A percentile compares a stretch with the other conserved stretches of the same genome.
Evolutionary conservation across 2,113 vertebrate genomes (phyloP).

Genomic region (Tichodroma muraria): DNA sequence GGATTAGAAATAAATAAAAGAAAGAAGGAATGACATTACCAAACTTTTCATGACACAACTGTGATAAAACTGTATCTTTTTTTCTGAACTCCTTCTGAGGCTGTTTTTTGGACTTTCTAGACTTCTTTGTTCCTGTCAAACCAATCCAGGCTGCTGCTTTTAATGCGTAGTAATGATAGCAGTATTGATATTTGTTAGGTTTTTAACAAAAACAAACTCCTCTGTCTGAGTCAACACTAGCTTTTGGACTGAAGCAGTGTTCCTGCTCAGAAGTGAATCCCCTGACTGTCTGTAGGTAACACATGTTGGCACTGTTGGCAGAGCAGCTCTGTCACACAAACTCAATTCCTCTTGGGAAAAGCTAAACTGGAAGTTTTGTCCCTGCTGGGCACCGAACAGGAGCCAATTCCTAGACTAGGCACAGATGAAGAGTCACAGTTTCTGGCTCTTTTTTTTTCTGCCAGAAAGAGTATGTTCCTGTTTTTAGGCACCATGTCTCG

Average conservation of each 20-base stretch:
- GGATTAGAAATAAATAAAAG: neutral
- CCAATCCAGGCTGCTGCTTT: neutral
- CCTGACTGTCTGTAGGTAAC: neutral
- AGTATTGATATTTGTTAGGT: neutral
- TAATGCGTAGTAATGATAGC: neutral
- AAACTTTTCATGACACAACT: neutral
- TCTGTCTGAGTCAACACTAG: neutral
- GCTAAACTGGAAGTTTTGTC: neutral
- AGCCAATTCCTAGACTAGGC: neutral
- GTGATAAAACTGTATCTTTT: neutral
- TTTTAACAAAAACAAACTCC: neutral
- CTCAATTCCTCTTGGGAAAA: neutral
- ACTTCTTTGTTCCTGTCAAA: neutral
- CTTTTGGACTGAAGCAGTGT: neutral
- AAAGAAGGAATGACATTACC: neutral
- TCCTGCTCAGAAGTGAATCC: neutral
- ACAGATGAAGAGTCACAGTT: neutral
- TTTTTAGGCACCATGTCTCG: neutral
- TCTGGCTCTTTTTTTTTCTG: neutral
- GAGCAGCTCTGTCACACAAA: neutral
- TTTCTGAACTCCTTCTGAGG: neutral
- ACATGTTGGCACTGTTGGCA: neutral
- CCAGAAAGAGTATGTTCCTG: neutral
- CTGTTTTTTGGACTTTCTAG: neutral
- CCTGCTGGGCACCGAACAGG: neutral